These are phyloP conservation scores for Episyrphus balteatus DNA, from an alignment of 1,140 invertebrate genomes.

Conservation along the genomic window DNA sequence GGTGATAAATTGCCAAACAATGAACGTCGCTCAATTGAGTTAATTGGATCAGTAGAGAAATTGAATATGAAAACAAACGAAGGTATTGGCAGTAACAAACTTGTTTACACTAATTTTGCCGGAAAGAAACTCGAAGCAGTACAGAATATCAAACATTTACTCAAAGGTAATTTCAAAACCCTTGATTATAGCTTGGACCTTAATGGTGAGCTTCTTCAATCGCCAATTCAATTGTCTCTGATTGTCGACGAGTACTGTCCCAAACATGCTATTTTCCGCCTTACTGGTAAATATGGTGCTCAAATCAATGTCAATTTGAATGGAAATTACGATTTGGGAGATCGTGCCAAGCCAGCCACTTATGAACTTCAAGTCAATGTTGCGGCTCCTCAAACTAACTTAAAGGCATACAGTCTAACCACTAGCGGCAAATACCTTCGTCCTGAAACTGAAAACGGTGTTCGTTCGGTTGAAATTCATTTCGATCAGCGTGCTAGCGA, in stretches of 20 bases:
- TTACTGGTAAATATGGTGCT: constrained; percentile 19
- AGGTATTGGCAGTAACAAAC: constrained; percentile 29
- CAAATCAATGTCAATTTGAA: constrained; percentile 14
- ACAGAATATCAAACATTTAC: constrained; percentile 18
- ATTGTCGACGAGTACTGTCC: constrained; percentile 21
- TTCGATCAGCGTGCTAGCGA: constrained; percentile 13
- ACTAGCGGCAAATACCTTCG: constrained; percentile 22
- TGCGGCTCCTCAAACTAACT: constrained; percentile 39
- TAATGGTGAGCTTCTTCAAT: constrained; percentile 33
- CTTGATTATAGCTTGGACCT: constrained; percentile 15
- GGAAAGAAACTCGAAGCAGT: constrained; percentile 25
- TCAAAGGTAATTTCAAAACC: constrained; percentile 21
- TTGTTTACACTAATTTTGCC: constrained; percentile 28
- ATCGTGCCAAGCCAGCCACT: constrained; percentile 31
- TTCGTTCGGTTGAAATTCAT: constrained; percentile 8
- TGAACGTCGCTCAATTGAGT: constrained; percentile 34
- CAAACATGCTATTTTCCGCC: constrained; percentile 13
- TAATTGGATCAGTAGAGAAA: constrained; percentile 40
- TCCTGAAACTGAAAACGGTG: background rate
- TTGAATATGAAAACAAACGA: constrained; percentile 37
- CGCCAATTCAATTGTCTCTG: constrained; percentile 25
- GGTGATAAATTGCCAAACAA: constrained; percentile 23
- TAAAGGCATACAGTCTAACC: constrained; percentile 36
- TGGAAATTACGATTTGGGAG: constrained; percentile 37
- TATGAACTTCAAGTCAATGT: constrained; percentile 33